phyloP scores from a whole-genome alignment of 2,888 invertebrate species.

The Thyatira batis region DNA sequence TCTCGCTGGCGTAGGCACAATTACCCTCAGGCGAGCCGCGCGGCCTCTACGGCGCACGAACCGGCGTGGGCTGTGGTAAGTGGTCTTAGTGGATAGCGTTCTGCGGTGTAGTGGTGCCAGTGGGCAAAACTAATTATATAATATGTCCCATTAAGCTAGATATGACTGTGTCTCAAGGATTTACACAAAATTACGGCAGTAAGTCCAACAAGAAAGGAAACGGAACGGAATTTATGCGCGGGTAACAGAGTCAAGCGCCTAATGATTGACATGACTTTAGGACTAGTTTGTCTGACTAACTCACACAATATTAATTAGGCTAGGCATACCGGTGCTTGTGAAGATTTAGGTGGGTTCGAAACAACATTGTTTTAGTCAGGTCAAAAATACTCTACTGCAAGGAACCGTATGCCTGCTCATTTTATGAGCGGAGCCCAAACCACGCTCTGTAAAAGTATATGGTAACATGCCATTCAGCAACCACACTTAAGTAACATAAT shows the following conservation, averaged over 20 bases:
- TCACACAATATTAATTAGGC: too few relatives aligned
- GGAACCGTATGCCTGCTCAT: background rate
- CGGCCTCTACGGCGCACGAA: background rate
- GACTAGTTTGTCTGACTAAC: too few relatives aligned
- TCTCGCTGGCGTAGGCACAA: conserved; percentile 32
- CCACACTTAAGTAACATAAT: background rate
- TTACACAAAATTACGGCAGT: too few relatives aligned
- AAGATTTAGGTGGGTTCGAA: too few relatives aligned
- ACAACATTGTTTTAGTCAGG: too few relatives aligned
- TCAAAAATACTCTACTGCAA: too few relatives aligned
- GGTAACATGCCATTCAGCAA: background rate
- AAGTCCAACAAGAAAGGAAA: too few relatives aligned
- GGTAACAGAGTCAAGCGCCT: too few relatives aligned
- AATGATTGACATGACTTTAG: too few relatives aligned
- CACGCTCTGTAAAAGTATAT: background rate
- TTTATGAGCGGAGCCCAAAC: background rate
- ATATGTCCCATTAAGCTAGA: background rate
- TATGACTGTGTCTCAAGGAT: too few relatives aligned
- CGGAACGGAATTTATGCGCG: too few relatives aligned
- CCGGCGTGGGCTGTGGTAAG: background rate
- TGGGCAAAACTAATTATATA: background rate
- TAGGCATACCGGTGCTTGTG: too few relatives aligned
- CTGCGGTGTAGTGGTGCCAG: background rate
- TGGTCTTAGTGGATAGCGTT: background rate
- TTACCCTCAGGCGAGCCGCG: conserved; percentile 38